These are phyloP conservation scores for Scolopax rusticola DNA, from an alignment of 2,797 vertebrate species.

Conservation along the genomic window DNA sequence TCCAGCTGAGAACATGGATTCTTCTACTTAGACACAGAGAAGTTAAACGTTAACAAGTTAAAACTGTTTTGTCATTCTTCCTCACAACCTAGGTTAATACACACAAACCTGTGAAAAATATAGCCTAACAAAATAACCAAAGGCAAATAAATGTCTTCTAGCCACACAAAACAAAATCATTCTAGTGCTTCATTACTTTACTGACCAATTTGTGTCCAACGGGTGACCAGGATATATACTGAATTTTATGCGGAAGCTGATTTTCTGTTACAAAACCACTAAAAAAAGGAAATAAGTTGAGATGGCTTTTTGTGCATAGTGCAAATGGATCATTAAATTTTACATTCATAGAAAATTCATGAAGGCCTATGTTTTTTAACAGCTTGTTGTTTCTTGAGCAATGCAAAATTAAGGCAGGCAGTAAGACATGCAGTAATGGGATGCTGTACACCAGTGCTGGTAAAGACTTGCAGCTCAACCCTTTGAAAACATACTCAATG, in stretches of 20 bases:
- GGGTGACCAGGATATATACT: conserved; percentile 91
- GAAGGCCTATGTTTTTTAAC: not conserved
- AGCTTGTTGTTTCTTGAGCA: not conserved
- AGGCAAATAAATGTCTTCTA: conserved; percentile 56
- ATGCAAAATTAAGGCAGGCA: conserved; percentile 1
- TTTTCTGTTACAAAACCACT: conserved; percentile 87
- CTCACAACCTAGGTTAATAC: not conserved
- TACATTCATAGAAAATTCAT: not conserved
- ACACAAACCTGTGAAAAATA: not conserved
- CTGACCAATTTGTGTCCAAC: conserved; percentile 91
- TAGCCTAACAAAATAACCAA: conserved; percentile 28
- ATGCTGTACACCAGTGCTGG: not conserved
- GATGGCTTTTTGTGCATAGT: conserved; percentile 1
- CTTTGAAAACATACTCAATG: not conserved
- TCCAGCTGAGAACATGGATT: not conserved
- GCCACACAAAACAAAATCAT: conserved; percentile 54
- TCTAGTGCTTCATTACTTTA: conserved; percentile 53
- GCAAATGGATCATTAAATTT: conserved; percentile 2
- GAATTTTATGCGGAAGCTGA: conserved; percentile 86
- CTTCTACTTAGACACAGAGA: not conserved
- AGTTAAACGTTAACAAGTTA: not conserved
- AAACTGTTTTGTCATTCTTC: not conserved
- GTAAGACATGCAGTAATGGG: not conserved
- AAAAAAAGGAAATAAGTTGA: conserved; percentile 61
- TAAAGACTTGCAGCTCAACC: not conserved